Evolutionary conservation across 2,888 invertebrate species (phyloP).

Genomic region (Tupiocoris notatus): DNA sequence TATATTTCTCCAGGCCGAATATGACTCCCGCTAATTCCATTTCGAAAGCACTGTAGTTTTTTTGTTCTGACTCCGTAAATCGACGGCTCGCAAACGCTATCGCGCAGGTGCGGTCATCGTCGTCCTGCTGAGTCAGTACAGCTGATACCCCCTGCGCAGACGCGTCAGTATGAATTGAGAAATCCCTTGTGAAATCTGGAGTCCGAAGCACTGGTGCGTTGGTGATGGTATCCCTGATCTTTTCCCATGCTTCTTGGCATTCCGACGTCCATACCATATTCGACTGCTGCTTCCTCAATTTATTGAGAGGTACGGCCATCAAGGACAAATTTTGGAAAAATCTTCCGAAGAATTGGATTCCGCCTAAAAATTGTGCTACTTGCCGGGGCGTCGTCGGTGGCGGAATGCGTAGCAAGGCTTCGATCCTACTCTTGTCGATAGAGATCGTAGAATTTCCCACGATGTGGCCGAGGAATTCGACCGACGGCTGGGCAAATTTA

Average conservation of each 20-base stretch:
- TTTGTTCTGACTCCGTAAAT: background rate
- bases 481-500: constrained; percentile 17
- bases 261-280: background rate
- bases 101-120: background rate
- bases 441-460: background rate
- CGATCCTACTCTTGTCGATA: background rate
- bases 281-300: background rate
- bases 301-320: background rate
- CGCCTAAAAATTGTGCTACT: background rate
- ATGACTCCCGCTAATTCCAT: constrained; percentile 6
- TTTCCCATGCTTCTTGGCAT: constrained; percentile 2
- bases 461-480: constrained; percentile 9
- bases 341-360: background rate
- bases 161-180: constrained; percentile 4
- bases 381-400: background rate
- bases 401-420: background rate
- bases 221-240: background rate
- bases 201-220: background rate
- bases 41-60: constrained; percentile 18
- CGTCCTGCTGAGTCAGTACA: background rate
- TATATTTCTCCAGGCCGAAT: background rate
- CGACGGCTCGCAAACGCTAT: constrained; percentile 6
- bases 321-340: background rate
- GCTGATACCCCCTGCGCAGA: background rate
- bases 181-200: background rate